These are phyloP conservation scores for Alloscopus bannaensis DNA, from an alignment of 2,888 invertebrate species.

Conservation along the genomic window DNA sequence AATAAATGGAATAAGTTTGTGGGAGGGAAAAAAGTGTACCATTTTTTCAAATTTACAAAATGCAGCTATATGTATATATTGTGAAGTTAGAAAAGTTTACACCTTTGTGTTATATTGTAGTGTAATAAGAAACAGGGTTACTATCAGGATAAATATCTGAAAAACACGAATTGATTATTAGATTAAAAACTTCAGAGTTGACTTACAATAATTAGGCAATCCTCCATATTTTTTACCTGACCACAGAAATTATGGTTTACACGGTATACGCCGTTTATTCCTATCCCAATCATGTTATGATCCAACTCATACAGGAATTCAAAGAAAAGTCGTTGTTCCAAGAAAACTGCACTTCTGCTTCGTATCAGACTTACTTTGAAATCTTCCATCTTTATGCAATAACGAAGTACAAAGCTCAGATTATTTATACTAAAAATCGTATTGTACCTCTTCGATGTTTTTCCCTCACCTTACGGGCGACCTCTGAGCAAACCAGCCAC, in stretches of 20 bases:
- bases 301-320: neutral
- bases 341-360: neutral
- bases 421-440: neutral
- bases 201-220: neutral
- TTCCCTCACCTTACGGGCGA: neutral
- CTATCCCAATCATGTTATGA: neutral
- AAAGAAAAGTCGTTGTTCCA: neutral
- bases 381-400: neutral
- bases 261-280: neutral
- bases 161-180: too few species aligned
- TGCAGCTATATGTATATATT: too few species aligned
- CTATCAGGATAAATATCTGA: neutral
- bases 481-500: neutral
- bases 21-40: too few species aligned
- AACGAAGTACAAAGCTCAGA: neutral
- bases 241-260: neutral
- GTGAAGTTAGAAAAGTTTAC: too few species aligned
- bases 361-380: neutral
- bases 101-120: neutral
- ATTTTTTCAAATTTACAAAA: too few species aligned
- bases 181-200: neutral
- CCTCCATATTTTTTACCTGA: neutral
- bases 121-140: neutral
- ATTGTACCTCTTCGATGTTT: neutral
- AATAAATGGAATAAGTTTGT: too few species aligned